Percentiles rank a stretch among this genome's conserved stretches.
phyloP scores from a whole-genome alignment of 2,113 vertebrate genomes.

The Pelvicachromis taeniatus region DNA sequence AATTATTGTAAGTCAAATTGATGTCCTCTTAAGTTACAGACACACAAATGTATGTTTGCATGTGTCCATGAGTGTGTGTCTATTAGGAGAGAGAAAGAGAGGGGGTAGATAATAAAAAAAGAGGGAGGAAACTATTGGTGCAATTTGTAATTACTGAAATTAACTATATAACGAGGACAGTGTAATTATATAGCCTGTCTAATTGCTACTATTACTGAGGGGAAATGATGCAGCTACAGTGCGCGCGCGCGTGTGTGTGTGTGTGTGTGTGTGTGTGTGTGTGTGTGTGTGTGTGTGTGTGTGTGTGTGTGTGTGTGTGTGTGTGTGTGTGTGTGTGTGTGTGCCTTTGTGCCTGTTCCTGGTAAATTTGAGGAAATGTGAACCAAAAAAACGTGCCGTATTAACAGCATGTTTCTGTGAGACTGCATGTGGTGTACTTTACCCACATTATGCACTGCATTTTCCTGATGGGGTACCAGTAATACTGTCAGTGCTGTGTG shows the following conservation, averaged over 20 bases:
- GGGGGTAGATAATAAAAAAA: constrained; percentile 44
- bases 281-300: background rate
- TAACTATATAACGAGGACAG: constrained; percentile 82
- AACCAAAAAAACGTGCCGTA: constrained; percentile 1
- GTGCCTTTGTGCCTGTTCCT: background rate
- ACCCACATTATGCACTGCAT: background rate
- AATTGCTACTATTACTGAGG: constrained; percentile 87
- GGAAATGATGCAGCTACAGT: constrained; percentile 72
- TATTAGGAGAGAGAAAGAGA: background rate
- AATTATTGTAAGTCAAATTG: background rate
- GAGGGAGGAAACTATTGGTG: constrained; percentile 73
- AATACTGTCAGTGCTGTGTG: background rate
- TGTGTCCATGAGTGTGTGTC: background rate
- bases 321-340: background rate
- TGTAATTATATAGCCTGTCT: constrained; percentile 80
- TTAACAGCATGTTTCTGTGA: constrained; percentile 13
- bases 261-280: constrained; percentile 14
- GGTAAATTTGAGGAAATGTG: constrained; percentile 22
- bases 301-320: constrained; percentile 15
- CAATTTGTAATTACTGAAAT: constrained; percentile 86
- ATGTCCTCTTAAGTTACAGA: background rate
- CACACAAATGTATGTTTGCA: background rate
- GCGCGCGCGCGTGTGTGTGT: too few species aligned
- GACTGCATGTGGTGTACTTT: background rate
- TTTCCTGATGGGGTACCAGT: background rate